Base-by-base conservation (phyloP, 1,140 invertebrate species). In the Anoplophora glabripennis region DNA sequence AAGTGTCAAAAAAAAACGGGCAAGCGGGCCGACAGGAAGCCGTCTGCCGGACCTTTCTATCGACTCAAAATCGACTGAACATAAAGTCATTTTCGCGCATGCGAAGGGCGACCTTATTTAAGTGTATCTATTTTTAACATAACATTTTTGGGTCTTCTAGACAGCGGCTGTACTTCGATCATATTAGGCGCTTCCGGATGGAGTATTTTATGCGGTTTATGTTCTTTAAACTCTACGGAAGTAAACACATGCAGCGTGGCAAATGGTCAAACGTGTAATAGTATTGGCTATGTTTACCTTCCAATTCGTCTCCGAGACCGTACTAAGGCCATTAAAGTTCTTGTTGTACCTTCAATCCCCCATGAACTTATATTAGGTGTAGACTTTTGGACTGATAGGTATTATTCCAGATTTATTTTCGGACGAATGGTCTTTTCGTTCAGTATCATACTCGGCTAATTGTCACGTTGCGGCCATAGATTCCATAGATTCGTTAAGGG, bases 351-450 rank as follows among this genome's bases (percentile, higher is more conserved):
- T 3, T 53, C 34, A 9, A n/a, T 49, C 1, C 11, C 36, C 5
- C 34, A 40, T 35, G 9, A 18, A 34, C 47, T 49, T 3, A 49
- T 49, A 11, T 21, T 49, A n/a, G 47, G 47, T 35, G 33, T 49
- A 49, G 47, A 49, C 35, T 49, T 49, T 35, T 49, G 47, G 47
- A 15, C 33, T 33, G 18, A 53, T 53, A 11, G 49, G 17, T 11
- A 28, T 15, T 3, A 33, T 33, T n/a, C 47, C 8, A 17, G 28
- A 35, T n/a, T 18, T 46, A 33, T 46, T 46, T 14, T 46, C 45
- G 2, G 40, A 17, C 7, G 40, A 41, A 17, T 41, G 40, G 40
- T 12, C n/a, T 2, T 41, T 41, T 17, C n/a, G 40, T 12, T 12
- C n/a, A 17, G 15, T 12, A 4, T 12, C 40, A 41, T 3, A 17